phyloP scores from a whole-genome alignment of 37 sponge, comb jelly and placozoan genomes.

The Crambe crambe region DNA sequence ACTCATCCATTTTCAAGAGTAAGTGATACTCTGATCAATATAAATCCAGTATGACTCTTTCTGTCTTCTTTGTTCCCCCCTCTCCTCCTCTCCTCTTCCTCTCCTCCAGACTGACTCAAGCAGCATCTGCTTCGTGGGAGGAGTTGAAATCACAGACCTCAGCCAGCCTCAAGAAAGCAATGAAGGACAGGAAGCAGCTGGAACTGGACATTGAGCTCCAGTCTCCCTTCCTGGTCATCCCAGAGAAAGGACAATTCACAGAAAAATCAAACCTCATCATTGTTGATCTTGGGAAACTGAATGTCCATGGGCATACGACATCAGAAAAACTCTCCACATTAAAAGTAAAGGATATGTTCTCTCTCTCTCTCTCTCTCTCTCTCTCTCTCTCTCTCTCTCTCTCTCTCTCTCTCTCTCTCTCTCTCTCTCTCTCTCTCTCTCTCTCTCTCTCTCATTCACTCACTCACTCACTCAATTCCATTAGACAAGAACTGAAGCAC shows the following conservation, averaged over 20 bases:
- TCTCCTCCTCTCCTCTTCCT: too few species aligned
- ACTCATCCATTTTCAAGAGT: conserved; percentile 70
- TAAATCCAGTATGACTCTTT: neutral
- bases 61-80: neutral
- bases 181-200: conserved; percentile 58
- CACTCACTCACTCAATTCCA: neutral
- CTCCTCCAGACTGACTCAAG: conserved; percentile 60
- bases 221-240: conserved; percentile 72
- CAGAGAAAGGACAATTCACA: conserved; percentile 42
- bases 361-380: neutral
- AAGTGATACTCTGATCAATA: conserved; percentile 7
- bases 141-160: conserved; percentile 65
- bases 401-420: conserved; percentile 2
- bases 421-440: conserved; percentile 5
- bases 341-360: neutral
- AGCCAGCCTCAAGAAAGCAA: conserved; percentile 48
- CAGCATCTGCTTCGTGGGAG: conserved; percentile 63
- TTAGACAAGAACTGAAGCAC: conserved; percentile 5
- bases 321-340: neutral
- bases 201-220: conserved; percentile 53
- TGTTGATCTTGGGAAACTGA: conserved; percentile 53
- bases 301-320: conserved; percentile 26
- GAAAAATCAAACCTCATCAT: conserved; percentile 24
- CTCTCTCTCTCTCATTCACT: neutral
- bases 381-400: neutral